Base-by-base conservation (phyloP, 2,797 vertebrate genomes). In the Ispidina picta region DNA sequence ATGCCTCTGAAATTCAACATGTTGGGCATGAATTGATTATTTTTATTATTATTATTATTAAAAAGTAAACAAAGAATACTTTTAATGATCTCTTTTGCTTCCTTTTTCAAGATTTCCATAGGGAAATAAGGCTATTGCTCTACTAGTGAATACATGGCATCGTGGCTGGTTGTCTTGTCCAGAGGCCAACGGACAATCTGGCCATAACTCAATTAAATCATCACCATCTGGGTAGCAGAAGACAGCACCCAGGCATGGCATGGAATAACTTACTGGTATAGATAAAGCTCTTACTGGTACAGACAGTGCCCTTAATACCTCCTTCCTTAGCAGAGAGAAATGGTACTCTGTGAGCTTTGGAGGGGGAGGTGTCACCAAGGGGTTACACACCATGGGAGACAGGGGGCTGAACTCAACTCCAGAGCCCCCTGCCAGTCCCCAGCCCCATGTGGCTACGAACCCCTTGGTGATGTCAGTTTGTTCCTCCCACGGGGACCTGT, bases 121-220 rank as follows among this genome's bases (percentile, higher is more conserved):
- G 58, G 64, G 26, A 94, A 88, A 76, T 91, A 92, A 95, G 74
- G 89, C 89, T 86, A 48, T 51, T 94, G 86, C 33, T 86, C 48
- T 80, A 35, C 37, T 65, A 54, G 75, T 73, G 84, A 90, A 79
- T 64, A 80, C 88, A 92, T 0, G 2, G 12, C 51, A 84, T 66
- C 0, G 0, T 69, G 76, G 58, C 86, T 58, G 21, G 43, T 48
- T 90, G 52, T 70, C 64, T 83, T 60, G 22, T 55, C 66, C 82
- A 60, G 48, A 79, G 62, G 43, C 37, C 65, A 63, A 29, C 12
- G 43, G 65, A 31, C 35, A 81, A 8, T 23, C 39, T 66, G 77
- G 51, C n/a, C 78, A 70, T 44, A 54, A 88, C 25, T 22, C 55
- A 41, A 35, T 63, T 39, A 59, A 86, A 88, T 25, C 21, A 63